phyloP scores from a whole-genome alignment of 2,797 vertebrate species.

The Pempheris klunzingeri region DNA sequence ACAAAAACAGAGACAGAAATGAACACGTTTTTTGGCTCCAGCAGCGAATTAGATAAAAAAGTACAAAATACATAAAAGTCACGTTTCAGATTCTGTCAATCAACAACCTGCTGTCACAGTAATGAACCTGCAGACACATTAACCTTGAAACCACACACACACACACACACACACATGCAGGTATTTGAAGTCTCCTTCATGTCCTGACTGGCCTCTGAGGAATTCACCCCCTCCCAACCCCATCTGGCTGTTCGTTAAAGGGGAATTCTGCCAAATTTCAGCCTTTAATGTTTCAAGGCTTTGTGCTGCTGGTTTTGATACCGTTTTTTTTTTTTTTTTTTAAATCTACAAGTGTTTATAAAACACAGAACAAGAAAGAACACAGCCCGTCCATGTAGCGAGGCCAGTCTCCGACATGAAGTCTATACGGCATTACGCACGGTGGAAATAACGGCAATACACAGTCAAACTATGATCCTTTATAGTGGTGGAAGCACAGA shows the following conservation, averaged over 20 bases:
- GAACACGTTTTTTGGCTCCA: not conserved
- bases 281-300: slow-evolving; percentile 12
- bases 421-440: too few species aligned
- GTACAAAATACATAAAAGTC: not conserved
- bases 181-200: slow-evolving; percentile 51
- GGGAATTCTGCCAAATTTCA: slow-evolving; percentile 41
- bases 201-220: slow-evolving; percentile 66
- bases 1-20: not conserved
- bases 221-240: slow-evolving; percentile 51
- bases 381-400: too few species aligned
- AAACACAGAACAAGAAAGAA: too few species aligned
- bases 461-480: too few species aligned
- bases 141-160: slow-evolving; percentile 50
- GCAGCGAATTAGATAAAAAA: not conserved
- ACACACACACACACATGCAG: slow-evolving; percentile 24
- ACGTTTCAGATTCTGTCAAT: not conserved
- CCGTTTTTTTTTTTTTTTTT: too few species aligned
- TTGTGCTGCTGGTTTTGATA: not conserved
- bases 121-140: slow-evolving; percentile 22
- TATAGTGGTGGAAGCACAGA: too few species aligned
- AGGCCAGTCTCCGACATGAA: too few species aligned
- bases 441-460: too few species aligned
- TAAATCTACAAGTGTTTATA: too few species aligned
- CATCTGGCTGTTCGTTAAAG: slow-evolving; percentile 52
- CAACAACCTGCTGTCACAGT: not conserved